Conservation (phyloP, 2,797 vertebrate genomes). For the Diglossa cyanea region DNA sequence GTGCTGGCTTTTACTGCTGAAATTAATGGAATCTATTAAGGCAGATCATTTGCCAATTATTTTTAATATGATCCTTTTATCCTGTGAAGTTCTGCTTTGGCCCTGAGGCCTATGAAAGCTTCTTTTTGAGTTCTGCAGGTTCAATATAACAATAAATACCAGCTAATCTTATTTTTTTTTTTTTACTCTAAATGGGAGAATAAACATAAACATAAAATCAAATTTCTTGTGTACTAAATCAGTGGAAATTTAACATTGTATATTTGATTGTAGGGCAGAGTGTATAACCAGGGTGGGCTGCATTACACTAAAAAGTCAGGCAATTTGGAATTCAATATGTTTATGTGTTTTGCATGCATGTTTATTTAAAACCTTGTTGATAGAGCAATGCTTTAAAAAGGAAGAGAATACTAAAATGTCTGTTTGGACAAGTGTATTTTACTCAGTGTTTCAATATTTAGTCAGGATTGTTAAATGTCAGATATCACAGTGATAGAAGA, state of each 20-base stretch:
- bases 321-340: neutral
- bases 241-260: rapidly evolving
- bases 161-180: neutral
- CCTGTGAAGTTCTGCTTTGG: neutral
- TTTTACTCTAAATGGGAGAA: neutral
- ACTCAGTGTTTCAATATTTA: neutral
- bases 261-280: neutral
- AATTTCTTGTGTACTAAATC: neutral
- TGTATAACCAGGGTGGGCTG: neutral
- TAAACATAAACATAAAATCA: neutral
- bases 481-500: neutral
- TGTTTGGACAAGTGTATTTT: neutral
- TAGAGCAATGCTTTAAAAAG: neutral
- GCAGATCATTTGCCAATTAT: neutral
- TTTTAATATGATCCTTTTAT: neutral
- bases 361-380: neutral
- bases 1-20: neutral
- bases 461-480: neutral
- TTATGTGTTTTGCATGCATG: neutral
- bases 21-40: neutral
- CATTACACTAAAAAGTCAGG: neutral
- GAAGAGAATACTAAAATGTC: neutral
- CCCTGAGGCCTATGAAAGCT: neutral
- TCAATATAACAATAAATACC: neutral
- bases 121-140: neutral